A percentile compares a stretch with the other conserved stretches of the same genome.
These are phyloP conservation scores for Rhinolophus sinicus DNA, from an alignment of 2,113 vertebrate species.

Conservation along the genomic window DNA sequence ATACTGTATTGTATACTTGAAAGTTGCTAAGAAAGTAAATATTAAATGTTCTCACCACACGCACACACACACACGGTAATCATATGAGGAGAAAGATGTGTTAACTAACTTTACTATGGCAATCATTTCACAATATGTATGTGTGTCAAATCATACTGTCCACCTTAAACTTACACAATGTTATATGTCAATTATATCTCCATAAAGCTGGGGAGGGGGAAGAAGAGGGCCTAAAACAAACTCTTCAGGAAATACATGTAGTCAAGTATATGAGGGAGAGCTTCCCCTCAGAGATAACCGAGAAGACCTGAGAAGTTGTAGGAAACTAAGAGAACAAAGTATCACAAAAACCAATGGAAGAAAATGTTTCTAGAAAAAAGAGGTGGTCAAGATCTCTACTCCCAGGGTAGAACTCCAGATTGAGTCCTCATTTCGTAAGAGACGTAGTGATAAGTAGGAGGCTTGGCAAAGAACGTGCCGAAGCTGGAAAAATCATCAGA, in stretches of 20 bases:
- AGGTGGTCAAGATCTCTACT: not conserved
- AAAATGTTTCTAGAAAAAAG: constrained; percentile 2
- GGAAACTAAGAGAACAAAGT: not conserved
- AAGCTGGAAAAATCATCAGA: not conserved
- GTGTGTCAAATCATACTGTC: not conserved
- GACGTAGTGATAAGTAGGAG: not conserved
- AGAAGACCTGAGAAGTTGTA: not conserved
- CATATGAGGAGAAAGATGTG: not conserved
- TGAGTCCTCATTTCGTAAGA: not conserved
- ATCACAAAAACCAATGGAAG: not conserved
- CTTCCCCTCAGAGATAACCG: not conserved
- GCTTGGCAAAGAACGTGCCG: not conserved
- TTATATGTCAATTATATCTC: not conserved
- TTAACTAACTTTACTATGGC: not conserved
- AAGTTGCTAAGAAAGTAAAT: not conserved
- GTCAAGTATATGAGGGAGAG: not conserved
- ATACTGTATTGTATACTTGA: not conserved
- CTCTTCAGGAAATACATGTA: not conserved
- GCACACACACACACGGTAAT: not conserved
- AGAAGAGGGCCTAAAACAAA: not conserved
- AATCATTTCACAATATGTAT: not conserved
- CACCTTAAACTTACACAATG: not conserved
- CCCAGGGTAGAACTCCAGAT: not conserved
- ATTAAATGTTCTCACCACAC: not conserved
- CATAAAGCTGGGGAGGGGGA: not conserved